A percentile compares a stretch with the other conserved stretches of the same genome.
Conservation (phyloP, 2,888 invertebrate genomes). For the Lacanobia wlatinum region DNA sequence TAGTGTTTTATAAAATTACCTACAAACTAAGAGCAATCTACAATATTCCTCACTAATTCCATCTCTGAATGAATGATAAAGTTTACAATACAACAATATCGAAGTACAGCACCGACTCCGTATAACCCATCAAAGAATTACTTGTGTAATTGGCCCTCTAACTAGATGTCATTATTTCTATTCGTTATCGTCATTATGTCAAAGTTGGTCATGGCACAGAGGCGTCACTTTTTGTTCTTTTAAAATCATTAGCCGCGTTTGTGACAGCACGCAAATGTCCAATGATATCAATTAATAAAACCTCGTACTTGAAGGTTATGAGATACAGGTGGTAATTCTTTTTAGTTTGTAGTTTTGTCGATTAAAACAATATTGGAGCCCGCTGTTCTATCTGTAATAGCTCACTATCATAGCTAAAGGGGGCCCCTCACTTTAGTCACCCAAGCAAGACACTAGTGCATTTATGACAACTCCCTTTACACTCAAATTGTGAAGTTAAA, state of each 20-base stretch:
- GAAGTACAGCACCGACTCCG: constrained; percentile 24
- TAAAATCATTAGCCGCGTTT: constrained; percentile 75
- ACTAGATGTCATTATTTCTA: constrained; percentile 45
- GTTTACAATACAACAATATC: constrained; percentile 3
- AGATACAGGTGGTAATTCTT: constrained; percentile 8
- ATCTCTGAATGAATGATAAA: constrained; percentile 9
- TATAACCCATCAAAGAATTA: constrained; percentile 28
- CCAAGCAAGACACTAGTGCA: not conserved
- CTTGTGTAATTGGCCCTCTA: constrained; percentile 42
- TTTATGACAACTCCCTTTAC: constrained; percentile 18
- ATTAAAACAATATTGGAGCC: not conserved
- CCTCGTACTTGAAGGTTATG: constrained; percentile 50
- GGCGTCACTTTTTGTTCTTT: constrained; percentile 72
- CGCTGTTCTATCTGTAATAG: not conserved
- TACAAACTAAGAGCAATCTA: not conserved
- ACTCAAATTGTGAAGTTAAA: constrained; percentile 14
- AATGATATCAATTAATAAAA: constrained; percentile 55
- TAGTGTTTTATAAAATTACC: not conserved
- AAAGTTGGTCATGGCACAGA: constrained; percentile 65
- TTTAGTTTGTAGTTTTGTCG: constrained; percentile 2
- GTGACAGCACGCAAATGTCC: constrained; percentile 69
- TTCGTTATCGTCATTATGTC: constrained; percentile 53
- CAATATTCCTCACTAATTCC: constrained; percentile 21
- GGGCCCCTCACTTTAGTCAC: constrained; percentile 1
- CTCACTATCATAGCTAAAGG: not conserved